Conservation (phyloP, 2,888 invertebrate species). For the Eupithecia vulgata region DNA sequence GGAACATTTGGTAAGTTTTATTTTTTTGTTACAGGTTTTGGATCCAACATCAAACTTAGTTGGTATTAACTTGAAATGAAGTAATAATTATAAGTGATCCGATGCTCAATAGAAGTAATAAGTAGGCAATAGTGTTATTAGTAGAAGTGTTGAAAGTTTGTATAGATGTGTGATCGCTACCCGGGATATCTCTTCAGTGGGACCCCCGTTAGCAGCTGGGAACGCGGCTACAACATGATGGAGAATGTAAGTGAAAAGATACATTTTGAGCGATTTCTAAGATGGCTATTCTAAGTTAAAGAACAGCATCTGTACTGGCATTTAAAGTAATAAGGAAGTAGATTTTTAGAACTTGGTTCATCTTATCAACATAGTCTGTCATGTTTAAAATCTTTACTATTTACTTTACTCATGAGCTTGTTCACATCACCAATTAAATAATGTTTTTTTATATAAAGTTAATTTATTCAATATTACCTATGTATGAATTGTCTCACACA, state of each 20-base stretch:
- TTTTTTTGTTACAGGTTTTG: constrained; percentile 38
- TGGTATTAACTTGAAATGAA: constrained; percentile 34
- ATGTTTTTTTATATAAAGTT: background rate
- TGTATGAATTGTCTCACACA: background rate
- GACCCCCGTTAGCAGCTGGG: constrained; percentile 81
- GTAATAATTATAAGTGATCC: constrained; percentile 48
- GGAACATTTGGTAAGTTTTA: constrained; percentile 27
- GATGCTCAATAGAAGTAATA: constrained; percentile 54
- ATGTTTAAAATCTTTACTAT: background rate
- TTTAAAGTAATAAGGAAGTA: background rate
- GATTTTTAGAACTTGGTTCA: background rate
- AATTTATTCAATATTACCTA: background rate
- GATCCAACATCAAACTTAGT: constrained; percentile 3
- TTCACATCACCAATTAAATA: background rate
- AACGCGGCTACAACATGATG: constrained; percentile 74
- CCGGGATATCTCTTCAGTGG: constrained; percentile 77
- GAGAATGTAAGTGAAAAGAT: constrained; percentile 72
- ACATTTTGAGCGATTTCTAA: background rate
- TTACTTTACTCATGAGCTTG: background rate
- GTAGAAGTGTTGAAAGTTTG: constrained; percentile 39
- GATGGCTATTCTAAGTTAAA: background rate
- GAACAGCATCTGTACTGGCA: background rate
- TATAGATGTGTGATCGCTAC: constrained; percentile 76
- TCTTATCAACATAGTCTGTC: background rate
- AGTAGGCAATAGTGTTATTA: constrained; percentile 28